Conservation (phyloP, 2,888 invertebrate genomes). For the Sarcophaga carnaria region DNA sequence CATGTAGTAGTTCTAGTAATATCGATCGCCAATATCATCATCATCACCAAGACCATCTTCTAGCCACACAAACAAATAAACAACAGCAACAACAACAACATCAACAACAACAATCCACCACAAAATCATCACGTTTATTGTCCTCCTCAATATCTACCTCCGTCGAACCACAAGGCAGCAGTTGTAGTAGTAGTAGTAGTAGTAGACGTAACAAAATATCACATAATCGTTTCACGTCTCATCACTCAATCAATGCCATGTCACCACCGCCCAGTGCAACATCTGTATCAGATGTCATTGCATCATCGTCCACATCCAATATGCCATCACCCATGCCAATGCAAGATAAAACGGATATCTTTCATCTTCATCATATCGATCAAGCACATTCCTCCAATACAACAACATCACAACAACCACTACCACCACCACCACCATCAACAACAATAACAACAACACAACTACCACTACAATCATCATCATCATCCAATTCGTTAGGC, state of each 20-base stretch:
- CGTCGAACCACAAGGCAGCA: constrained; percentile 57
- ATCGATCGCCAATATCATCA: constrained; percentile 69
- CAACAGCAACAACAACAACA: constrained; percentile 67
- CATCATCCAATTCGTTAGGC: constrained; percentile 60
- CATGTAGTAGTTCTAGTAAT: constrained; percentile 66
- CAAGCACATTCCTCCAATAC: constrained; percentile 54
- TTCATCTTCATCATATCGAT: constrained; percentile 66
- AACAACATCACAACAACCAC: constrained; percentile 3
- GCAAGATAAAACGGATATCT: constrained; percentile 68
- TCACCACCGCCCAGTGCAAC: constrained; percentile 61
- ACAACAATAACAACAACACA: constrained; percentile 43
- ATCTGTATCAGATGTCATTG: constrained; percentile 66
- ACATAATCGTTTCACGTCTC: constrained; percentile 64
- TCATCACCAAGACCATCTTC: constrained; percentile 68
- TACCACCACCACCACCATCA: constrained; percentile 13
- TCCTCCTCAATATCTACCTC: constrained; percentile 69
- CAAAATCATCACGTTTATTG: constrained; percentile 67
- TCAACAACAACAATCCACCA: constrained; percentile 33
- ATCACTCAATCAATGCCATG: constrained; percentile 56
- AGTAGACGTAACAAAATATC: constrained; percentile 66
- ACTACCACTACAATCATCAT: constrained; percentile 36
- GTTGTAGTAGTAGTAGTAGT: constrained; percentile 62
- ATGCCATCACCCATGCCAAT: constrained; percentile 60
- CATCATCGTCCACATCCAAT: constrained; percentile 57
- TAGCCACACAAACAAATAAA: constrained; percentile 61